A percentile compares a stretch with the other conserved stretches of the same genome.
These are phyloP conservation scores for Himalopsyche phryganea DNA, from an alignment of 1,140 invertebrate species.

Conservation along the genomic window DNA sequence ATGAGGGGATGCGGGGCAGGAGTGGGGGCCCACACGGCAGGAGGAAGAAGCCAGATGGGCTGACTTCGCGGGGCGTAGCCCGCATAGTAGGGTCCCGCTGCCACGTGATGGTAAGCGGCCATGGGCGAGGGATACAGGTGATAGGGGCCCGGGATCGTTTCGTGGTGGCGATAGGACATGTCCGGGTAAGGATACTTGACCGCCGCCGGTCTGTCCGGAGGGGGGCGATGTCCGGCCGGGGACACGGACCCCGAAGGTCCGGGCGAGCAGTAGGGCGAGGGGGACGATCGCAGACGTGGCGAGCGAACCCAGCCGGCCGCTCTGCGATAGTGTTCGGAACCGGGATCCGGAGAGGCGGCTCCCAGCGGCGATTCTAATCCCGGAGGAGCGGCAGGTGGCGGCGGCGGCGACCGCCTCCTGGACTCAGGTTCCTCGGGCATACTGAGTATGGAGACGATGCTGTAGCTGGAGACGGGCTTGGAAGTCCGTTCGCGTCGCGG, in stretches of 20 bases:
- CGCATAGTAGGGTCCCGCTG: constrained; percentile 33
- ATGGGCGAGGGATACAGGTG: constrained; percentile 37
- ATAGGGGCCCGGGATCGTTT: constrained; percentile 31
- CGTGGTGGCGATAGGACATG: constrained; percentile 36
- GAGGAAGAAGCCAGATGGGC: constrained; percentile 38
- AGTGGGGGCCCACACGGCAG: constrained; percentile 45
- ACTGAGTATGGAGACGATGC: constrained; percentile 72
- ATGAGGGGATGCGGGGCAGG: constrained; percentile 41
- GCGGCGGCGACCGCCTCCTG: background rate
- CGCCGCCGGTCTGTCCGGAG: constrained; percentile 35
- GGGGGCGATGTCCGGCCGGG: constrained; percentile 40
- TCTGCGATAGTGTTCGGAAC: constrained; percentile 31
- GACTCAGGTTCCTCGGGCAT: constrained; percentile 43
- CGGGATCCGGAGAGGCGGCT: constrained; percentile 44
- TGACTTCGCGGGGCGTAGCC: constrained; percentile 31
- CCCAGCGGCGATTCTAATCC: constrained; percentile 41
- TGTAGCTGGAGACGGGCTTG: constrained; percentile 66
- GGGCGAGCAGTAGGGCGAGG: constrained; percentile 45
- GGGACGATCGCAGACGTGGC: background rate
- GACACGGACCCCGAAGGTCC: constrained; percentile 20
- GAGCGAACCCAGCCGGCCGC: background rate
- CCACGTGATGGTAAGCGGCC: constrained; percentile 46
- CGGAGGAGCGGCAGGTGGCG: background rate
- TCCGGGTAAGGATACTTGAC: constrained; percentile 25
- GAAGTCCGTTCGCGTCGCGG: constrained; percentile 35